Base-by-base conservation (phyloP, 2,113 vertebrate species). In the Tyrannus savana region DNA sequence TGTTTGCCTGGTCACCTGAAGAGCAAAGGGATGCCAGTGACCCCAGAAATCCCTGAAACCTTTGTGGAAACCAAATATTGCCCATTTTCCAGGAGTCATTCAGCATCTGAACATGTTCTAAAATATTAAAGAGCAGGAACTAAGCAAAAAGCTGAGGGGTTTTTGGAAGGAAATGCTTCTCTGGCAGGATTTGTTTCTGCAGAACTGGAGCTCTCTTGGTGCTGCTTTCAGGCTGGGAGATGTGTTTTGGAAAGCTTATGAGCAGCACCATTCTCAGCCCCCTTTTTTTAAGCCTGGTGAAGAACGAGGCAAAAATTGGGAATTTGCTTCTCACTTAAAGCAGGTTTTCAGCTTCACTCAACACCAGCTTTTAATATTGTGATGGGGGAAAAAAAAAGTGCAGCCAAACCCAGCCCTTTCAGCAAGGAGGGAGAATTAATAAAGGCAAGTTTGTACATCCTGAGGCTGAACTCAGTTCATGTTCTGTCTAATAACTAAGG, bases 21-120 rank as follows among this genome's bases (percentile, higher is more conserved):
- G 14, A 39, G 53, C 25, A 63, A 62, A 66, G 10, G 17, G 16
- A 49, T 30, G 7, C 16, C 22, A 73, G 25, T n/a, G 30, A 56
- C 14, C 7, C 64, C 35, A 7, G 46, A 86, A 84, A 58, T 23
- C 52, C 31, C 42, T 2, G 31, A 44, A 39, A 71, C 31, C 3
- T 23, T n/a, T 0, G 0, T 5, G 11, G 15, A 92, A 21, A 30
- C 15, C 27, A 88, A 90, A 69, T 0, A 0, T 3, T 1, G 0
- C 2, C 0, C 0, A 0, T 42, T 58, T 73, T 37, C 46, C 55
- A n/a, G 28, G 12, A 35, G 18, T 10, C 0, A 2, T 64, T 47
- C 59, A 42, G 25, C 5, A 18, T 42, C 39, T 71, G 58, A 12
- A 33, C 12, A 2, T 17, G 18, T 31, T 84, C 39, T 56, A 39